Conservation (phyloP, 2,113 vertebrate species). For the Taurulus bubalis region DNA sequence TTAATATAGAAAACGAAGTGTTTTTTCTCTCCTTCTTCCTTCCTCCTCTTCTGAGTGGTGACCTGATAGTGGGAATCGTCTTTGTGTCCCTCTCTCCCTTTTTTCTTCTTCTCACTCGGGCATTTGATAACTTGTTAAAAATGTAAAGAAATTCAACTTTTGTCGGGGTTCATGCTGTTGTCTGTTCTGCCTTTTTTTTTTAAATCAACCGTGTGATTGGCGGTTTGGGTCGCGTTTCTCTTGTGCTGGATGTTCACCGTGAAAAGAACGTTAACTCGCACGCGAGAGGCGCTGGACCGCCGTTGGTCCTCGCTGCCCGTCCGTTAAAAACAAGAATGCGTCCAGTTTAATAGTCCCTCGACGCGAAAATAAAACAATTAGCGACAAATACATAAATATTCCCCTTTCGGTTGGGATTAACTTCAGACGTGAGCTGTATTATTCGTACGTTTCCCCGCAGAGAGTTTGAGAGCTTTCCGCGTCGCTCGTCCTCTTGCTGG, state of each 20-base stretch:
- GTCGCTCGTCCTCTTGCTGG: slow-evolving; percentile 37
- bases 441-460: slow-evolving; percentile 21
- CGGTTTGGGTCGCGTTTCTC: slow-evolving; percentile 22
- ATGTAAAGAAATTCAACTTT: slow-evolving; percentile 61
- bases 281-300: slow-evolving; percentile 62
- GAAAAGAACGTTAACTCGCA: slow-evolving; percentile 33
- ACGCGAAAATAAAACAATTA: slow-evolving; percentile 77
- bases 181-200: slow-evolving; percentile 13
- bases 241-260: slow-evolving; percentile 54
- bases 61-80: slow-evolving; percentile 83
- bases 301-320: slow-evolving; percentile 78
- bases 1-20: slow-evolving; percentile 59
- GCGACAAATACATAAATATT: slow-evolving; percentile 65
- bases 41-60: slow-evolving; percentile 51
- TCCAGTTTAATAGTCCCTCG: slow-evolving; percentile 74
- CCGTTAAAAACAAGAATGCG: slow-evolving; percentile 65
- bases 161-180: background rate
- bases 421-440: slow-evolving; percentile 28
- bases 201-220: slow-evolving; percentile 30
- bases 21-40: slow-evolving; percentile 28
- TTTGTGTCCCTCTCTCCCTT: slow-evolving; percentile 77
- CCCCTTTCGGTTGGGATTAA: slow-evolving; percentile 59
- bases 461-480: slow-evolving; percentile 50
- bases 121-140: slow-evolving; percentile 60
- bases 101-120: slow-evolving; percentile 46